Conservation (phyloP, 2,888 invertebrate genomes). For the Dione vanillae region DNA sequence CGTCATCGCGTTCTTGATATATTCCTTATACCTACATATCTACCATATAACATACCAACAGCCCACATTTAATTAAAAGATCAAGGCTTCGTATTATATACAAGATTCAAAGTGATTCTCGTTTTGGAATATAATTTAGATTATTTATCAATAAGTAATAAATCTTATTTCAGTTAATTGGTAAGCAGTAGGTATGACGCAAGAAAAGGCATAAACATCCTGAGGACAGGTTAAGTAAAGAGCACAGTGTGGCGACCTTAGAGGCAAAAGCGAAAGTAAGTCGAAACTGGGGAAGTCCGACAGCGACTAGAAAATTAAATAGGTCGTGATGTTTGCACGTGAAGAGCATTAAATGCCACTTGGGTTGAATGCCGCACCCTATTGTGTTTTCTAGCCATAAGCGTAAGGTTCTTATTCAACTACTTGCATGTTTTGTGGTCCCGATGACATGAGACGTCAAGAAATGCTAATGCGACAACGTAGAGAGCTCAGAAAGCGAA, state of each 20-base stretch:
- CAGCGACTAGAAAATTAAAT: slow-evolving; percentile 52
- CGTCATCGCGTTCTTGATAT: neutral
- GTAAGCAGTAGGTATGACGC: slow-evolving; percentile 16
- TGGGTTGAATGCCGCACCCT: slow-evolving; percentile 38
- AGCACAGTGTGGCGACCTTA: slow-evolving; percentile 42
- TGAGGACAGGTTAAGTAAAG: slow-evolving; percentile 36
- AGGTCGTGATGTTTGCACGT: slow-evolving; percentile 51
- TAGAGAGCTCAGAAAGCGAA: slow-evolving; percentile 19
- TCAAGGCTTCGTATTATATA: slow-evolving; percentile 41
- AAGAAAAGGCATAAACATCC: slow-evolving; percentile 33
- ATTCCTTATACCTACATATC: neutral
- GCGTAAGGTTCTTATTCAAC: slow-evolving; percentile 15
- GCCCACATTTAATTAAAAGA: slow-evolving; percentile 24
- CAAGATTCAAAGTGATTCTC: slow-evolving; percentile 14
- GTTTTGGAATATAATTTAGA: slow-evolving; percentile 32
- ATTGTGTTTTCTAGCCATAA: slow-evolving; percentile 6
- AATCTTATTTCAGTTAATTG: slow-evolving; percentile 34
- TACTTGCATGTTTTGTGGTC: neutral
- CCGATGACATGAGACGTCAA: slow-evolving; percentile 14
- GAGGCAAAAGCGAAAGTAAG: slow-evolving; percentile 54
- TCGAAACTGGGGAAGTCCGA: slow-evolving; percentile 62
- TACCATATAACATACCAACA: neutral
- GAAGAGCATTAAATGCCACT: slow-evolving; percentile 47
- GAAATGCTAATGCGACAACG: slow-evolving; percentile 25
- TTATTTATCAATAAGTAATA: slow-evolving; percentile 30